Percentiles rank a stretch among this genome's conserved stretches.
Conservation (phyloP, 2,113 vertebrate species). For the Blennius ocellaris region DNA sequence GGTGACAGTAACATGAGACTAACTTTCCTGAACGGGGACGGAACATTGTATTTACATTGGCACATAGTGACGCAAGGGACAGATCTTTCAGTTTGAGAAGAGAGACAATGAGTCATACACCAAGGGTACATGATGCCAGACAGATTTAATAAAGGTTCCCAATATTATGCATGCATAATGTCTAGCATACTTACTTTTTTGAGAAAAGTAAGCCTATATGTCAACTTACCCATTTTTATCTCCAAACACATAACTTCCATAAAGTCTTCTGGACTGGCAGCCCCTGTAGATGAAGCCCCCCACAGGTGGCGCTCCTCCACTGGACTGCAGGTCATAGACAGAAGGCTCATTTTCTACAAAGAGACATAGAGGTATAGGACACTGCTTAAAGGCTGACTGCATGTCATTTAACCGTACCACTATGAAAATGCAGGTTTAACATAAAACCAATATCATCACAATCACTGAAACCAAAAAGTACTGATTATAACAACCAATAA, state of each 20-base stretch:
- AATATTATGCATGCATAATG: conserved; percentile 1
- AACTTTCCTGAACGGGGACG: conserved; percentile 46
- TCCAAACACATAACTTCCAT: conserved; percentile 96
- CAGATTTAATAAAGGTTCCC: conserved; percentile 2
- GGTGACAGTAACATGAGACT: conserved; percentile 61
- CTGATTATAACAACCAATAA: too few relatives aligned
- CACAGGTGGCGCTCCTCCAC: conserved; percentile 89
- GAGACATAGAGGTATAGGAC: conserved; percentile 30
- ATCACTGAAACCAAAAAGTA: too few relatives aligned
- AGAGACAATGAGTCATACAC: conserved; percentile 16
- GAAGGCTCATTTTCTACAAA: conserved; percentile 94
- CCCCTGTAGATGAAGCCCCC: conserved; percentile 97
- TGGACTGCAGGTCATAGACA: conserved; percentile 93
- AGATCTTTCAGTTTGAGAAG: conserved; percentile 37
- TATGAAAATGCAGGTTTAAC: too few relatives aligned
- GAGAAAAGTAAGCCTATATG: neutral
- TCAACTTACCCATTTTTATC: conserved; percentile 92
- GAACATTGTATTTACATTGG: conserved; percentile 63
- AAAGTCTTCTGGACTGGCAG: conserved; percentile 95
- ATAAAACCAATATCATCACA: too few relatives aligned
- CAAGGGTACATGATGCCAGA: conserved; percentile 1
- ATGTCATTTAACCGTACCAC: neutral
- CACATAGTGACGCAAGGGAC: conserved; percentile 39
- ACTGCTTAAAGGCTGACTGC: neutral
- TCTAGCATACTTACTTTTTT: neutral